A percentile compares a stretch with the other conserved stretches of the same genome.
phyloP scores from a whole-genome alignment of 2,113 vertebrate genomes.

The Danionella cerebrum region DNA sequence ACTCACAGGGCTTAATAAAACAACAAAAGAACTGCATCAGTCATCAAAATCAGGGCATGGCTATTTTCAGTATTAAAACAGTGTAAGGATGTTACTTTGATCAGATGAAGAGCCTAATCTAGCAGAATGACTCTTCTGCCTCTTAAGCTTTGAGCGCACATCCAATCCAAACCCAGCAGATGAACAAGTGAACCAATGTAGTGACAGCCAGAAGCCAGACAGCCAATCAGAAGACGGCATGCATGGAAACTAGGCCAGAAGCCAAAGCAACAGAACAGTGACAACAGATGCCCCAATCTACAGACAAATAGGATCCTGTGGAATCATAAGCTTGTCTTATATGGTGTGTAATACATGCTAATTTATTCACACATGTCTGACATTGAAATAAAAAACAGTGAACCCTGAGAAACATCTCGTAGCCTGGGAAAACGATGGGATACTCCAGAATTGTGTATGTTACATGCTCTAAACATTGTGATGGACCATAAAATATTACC shows the following conservation, averaged over 20 bases:
- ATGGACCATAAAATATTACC: slow-evolving; percentile 1
- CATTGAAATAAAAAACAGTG: neutral
- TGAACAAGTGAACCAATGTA: slow-evolving; percentile 1
- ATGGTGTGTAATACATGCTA: neutral
- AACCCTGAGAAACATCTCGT: neutral
- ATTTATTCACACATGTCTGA: neutral
- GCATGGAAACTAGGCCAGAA: slow-evolving; percentile 22
- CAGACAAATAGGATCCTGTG: neutral
- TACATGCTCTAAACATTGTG: slow-evolving; percentile 1
- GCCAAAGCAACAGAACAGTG: slow-evolving; percentile 16
- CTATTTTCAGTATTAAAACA: neutral
- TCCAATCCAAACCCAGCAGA: slow-evolving; percentile 15
- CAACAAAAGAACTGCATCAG: neutral
- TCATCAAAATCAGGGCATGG: neutral
- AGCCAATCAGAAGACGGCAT: slow-evolving; percentile 18
- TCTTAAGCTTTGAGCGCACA: slow-evolving; percentile 5
- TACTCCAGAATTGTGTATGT: slow-evolving; percentile 1
- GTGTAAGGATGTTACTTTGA: slow-evolving; percentile 15
- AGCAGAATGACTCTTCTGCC: slow-evolving; percentile 12
- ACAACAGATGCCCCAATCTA: slow-evolving; percentile 12
- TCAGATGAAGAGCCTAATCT: slow-evolving; percentile 13
- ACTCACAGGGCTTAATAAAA: neutral
- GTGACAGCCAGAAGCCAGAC: neutral
- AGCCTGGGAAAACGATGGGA: neutral
- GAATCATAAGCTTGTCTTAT: neutral